A percentile compares a stretch with the other conserved stretches of the same genome.
Conservation (phyloP, 2,888 invertebrate species). For the Cacoxenus indagator region DNA sequence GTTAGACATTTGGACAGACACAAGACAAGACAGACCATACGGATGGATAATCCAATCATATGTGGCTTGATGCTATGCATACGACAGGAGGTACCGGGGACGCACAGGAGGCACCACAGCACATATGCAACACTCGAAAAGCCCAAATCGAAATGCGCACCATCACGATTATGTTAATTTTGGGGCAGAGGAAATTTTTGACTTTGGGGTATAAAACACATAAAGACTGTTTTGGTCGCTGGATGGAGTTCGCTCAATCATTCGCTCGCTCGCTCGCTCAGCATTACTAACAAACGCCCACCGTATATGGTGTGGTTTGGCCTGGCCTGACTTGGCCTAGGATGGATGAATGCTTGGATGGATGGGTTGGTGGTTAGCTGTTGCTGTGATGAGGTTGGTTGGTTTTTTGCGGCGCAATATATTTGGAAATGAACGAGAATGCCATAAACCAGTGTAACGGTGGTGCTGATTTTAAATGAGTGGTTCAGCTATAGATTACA, state of each 20-base stretch:
- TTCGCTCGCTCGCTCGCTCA: constrained; percentile 8
- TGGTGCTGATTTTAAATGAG: not conserved
- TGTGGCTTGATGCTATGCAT: not conserved
- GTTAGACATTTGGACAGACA: not conserved
- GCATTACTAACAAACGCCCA: constrained; percentile 59
- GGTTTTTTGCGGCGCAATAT: constrained; percentile 8
- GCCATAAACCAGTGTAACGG: constrained; percentile 10
- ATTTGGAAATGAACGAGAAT: constrained; percentile 13
- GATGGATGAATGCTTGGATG: not conserved
- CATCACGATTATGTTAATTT: constrained; percentile 61
- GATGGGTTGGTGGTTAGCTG: not conserved
- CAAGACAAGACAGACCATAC: not conserved
- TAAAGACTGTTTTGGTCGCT: constrained; percentile 17
- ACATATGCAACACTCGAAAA: not conserved
- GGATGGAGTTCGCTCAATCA: not conserved
- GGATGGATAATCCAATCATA: not conserved
- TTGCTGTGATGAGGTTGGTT: not conserved
- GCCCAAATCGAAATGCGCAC: constrained; percentile 15
- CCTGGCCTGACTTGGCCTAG: too few relatives aligned
- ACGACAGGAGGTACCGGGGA: not conserved
- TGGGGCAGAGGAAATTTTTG: constrained; percentile 25
- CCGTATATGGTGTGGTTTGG: constrained; percentile 61
- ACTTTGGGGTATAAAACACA: constrained; percentile 29
- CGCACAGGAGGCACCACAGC: not conserved
- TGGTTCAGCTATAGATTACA: not conserved